Evolutionary conservation across 2,797 vertebrate genomes (phyloP), one percentile per base, ranked within the genome.

Genomic region (Liasis olivaceus): DNA sequence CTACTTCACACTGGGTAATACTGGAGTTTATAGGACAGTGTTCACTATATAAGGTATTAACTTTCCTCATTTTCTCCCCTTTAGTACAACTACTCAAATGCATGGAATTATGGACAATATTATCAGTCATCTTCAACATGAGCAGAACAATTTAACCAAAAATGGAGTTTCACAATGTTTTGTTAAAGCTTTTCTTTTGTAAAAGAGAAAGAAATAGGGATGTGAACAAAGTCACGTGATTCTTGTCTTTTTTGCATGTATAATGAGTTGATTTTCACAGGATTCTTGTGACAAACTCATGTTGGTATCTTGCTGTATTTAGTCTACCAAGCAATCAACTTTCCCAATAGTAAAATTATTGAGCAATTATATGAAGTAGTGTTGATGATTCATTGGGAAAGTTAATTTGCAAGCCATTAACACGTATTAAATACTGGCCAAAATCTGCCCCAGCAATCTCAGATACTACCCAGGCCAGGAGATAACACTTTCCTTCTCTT

Each of bases 91-190:
- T 98, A 98, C 47, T 99, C 99, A 96, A 99, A 98, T 85, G 98
- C 98, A 3, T 99, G 99, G 99, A 99, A 99, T 90, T 99, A 99
- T 2, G 99, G 99, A 97, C 99, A 99, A 96, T 99, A 99, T 98
- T 99, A 99, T 95, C 99, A 99, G 0, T 98, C 98, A 89, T 98
- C 99, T 93, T 98, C 99, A 3, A 99, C 99, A 96, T 99, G 98
- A 99, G 98, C 94, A 2, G 31, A 84, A 47, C 59, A 94, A 92
- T 93, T 26, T 36, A 93, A 94, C 93, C 90, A 89, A 24, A 95
- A 94, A 96, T 1, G 91, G 93, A 94, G 84, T 96, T 90, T 95
- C 95, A 58, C 92, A 93, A 87, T 91, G 2, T 92, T 89, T 96
- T 90, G 56, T 81, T 63, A 63, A n/a, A 0, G 28, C 51, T 91